Evolutionary conservation across 2,888 invertebrate genomes (phyloP), one percentile per base, ranked within the genome.

Genomic region (Tenthredo distinguenda): DNA sequence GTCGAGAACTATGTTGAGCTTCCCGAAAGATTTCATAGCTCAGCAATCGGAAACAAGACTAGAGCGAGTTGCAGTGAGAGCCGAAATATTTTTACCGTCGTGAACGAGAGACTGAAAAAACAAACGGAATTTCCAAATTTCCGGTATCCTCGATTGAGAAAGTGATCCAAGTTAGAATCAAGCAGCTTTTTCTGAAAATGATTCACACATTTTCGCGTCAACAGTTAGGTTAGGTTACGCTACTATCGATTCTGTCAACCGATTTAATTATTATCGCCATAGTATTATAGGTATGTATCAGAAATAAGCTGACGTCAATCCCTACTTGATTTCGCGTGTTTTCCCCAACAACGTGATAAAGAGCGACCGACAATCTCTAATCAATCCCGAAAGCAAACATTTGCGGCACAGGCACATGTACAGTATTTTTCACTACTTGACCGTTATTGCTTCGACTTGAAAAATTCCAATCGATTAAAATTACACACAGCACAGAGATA

Each of bases 271-370:
- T 77, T 77, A 77, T 77, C 77, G 50, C 34, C 37, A 31, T 26
- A n/a, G 40, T 21, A 21, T 31, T 34, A 50, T 76, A 26, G 31
- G 12, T n/a, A 55, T 77, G 50, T 74, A 74, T 43, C 21, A 12
- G n/a, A 43, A 21, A 74, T 21, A 74, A 5, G 10, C 43, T 74
- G 47, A 74, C 74, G 74, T 43, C 74, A 74, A 74, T 74, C 43
- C 74, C n/a, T 40, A 74, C 43, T 31, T 74, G 26, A 74, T 74
- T 74, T 43, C 37, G 26, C 43, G 21, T 74, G 74, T 74, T 43
- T 74, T 77, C n/a, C 77, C 77, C 40, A 50, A 77, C 77, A 77
- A 55, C 77, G 50, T 12, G 77, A 55, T 77, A 77, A 77, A 37
- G 31, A 55, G 77, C 34, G 10, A 26, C 31, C 31, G 40, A 55